Evolutionary conservation across 1,140 invertebrate species (phyloP).

Genomic region (Episyrphus balteatus): DNA sequence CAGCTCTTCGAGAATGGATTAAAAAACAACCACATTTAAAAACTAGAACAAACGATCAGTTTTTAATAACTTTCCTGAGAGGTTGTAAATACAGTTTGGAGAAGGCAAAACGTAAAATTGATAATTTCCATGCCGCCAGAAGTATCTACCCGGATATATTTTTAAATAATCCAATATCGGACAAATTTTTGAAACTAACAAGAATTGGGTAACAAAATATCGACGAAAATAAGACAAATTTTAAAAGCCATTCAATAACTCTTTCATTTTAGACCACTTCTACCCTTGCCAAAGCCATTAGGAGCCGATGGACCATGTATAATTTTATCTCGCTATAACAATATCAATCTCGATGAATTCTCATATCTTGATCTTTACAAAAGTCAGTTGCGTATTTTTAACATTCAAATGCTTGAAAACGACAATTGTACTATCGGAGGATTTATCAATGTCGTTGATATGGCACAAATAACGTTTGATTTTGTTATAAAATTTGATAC

Average conservation of each 20-base stretch:
- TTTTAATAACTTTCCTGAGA: slow-evolving; percentile 48
- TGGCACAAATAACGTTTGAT: slow-evolving; percentile 36
- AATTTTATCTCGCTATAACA: slow-evolving; percentile 39
- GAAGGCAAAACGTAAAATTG: slow-evolving; percentile 50
- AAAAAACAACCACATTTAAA: slow-evolving; percentile 47
- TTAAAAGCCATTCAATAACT: too few relatives aligned
- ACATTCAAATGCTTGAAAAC: slow-evolving; percentile 37
- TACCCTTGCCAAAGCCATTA: slow-evolving; percentile 34
- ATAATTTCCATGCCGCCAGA: slow-evolving; percentile 38
- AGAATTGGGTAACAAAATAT: slow-evolving; percentile 27
- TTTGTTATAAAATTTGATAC: slow-evolving; percentile 41
- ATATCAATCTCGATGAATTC: slow-evolving; percentile 38
- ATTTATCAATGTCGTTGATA: slow-evolving; percentile 41
- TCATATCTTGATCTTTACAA: slow-evolving; percentile 35
- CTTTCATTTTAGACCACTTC: slow-evolving; percentile 18
- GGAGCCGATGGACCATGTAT: slow-evolving; percentile 40
- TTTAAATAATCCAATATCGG: slow-evolving; percentile 21
- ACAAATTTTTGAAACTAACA: slow-evolving; percentile 22
- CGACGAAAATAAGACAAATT: too few relatives aligned
- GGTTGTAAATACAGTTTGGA: slow-evolving; percentile 57
- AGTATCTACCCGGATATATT: slow-evolving; percentile 18
- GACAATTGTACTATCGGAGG: slow-evolving; percentile 35
- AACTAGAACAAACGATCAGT: slow-evolving; percentile 45
- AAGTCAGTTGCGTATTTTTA: slow-evolving; percentile 36
- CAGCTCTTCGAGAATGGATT: slow-evolving; percentile 48